A percentile compares a stretch with the other conserved stretches of the same genome.
These are phyloP conservation scores for Tragelaphus buxtoni DNA, from an alignment of 2,113 vertebrate species.

Conservation along the genomic window DNA sequence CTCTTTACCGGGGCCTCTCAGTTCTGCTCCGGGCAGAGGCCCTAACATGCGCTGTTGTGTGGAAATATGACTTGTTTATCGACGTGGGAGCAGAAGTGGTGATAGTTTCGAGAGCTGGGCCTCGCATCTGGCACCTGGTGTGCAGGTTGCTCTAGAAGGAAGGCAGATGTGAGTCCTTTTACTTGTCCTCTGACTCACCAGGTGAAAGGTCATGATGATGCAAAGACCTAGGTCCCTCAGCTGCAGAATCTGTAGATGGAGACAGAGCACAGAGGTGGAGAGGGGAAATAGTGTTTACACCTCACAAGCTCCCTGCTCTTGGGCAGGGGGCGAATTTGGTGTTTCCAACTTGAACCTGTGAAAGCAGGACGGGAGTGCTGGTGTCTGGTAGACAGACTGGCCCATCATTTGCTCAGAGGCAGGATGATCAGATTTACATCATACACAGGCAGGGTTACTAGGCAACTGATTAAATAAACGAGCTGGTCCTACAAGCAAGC, in stretches of 20 bases:
- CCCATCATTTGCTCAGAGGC: slow-evolving; percentile 70
- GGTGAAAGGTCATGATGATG: slow-evolving; percentile 70
- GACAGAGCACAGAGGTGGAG: neutral
- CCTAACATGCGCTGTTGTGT: slow-evolving; percentile 7
- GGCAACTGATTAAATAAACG: slow-evolving; percentile 89
- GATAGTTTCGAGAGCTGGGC: neutral
- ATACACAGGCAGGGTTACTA: slow-evolving; percentile 83
- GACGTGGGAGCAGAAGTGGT: neutral
- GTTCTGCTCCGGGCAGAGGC: neutral
- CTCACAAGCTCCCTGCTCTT: neutral
- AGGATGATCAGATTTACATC: slow-evolving; percentile 83
- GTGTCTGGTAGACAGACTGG: slow-evolving; percentile 71
- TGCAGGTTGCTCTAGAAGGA: slow-evolving; percentile 65
- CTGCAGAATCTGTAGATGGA: slow-evolving; percentile 41
- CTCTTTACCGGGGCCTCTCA: slow-evolving; percentile 45
- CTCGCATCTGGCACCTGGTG: neutral
- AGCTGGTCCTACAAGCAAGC: slow-evolving; percentile 83
- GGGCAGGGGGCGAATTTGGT: slow-evolving; percentile 40
- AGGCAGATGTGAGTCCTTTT: slow-evolving; percentile 64
- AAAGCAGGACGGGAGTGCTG: slow-evolving; percentile 36
- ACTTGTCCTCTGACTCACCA: slow-evolving; percentile 67
- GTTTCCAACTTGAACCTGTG: slow-evolving; percentile 36
- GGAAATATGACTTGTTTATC: neutral
- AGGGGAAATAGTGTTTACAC: neutral
- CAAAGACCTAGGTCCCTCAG: slow-evolving; percentile 55